Evolutionary conservation across 1,140 invertebrate species (phyloP), one percentile per base, ranked within the genome.

Genomic region (Calliphora vicina): DNA sequence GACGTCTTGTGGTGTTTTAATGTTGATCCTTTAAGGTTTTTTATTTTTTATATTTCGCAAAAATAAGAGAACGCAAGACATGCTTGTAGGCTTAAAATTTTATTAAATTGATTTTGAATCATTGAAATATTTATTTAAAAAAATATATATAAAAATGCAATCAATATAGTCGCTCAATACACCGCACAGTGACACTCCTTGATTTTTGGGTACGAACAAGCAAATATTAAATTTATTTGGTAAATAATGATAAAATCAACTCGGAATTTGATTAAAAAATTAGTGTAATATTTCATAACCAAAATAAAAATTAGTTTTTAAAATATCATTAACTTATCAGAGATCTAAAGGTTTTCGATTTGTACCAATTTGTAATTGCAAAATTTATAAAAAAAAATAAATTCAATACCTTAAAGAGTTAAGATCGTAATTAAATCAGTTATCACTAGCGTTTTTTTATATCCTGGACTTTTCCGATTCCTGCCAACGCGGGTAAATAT

Each of bases 41-140:
- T 23, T 57, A 5, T 57, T 17, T 57, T 57, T 57, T 13, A 5
- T 27, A n/a, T n/a, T n/a, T n/a, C n/a, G n/a, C 2, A 6, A 23
- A 4, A 26, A 74, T 17, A 10, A 26, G 3, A 74, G n/a, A 6
- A 45, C 26, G 43, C 50, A 78, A 25, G 27, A 26, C 9, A 43
- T 35, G n/a, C 42, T 76, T 35, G 6, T 8, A 76, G 15, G 73
- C 27, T 35, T 35, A 76, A 35, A 23, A 17, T 76, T 43, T 35
- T 76, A 43, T 76, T 76, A 43, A 35, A 76, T 76, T 35, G 15
- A 76, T 29, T 76, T 43, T 35, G 73, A 76, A 35, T 76, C 27
- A 20, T 35, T 76, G 27, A 35, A 35, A 43, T 76, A 35, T 76
- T 76, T 67, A 1, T 6, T 57, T 57, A 57, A 5, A 57, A 57